phyloP scores from a whole-genome alignment of 1,140 invertebrate genomes.

The Trichomalopsis sarcophagae region DNA sequence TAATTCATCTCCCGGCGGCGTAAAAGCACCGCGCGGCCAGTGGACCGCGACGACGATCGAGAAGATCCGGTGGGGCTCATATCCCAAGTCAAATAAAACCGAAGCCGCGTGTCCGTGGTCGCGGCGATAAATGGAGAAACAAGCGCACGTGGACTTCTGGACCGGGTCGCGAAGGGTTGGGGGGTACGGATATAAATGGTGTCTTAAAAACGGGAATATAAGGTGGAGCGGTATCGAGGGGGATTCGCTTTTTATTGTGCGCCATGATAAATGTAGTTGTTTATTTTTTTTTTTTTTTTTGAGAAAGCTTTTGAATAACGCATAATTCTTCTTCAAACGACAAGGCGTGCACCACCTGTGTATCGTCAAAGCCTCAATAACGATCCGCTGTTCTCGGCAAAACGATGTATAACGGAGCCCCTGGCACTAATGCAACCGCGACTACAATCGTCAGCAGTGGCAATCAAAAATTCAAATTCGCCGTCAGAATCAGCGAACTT shows the following conservation, averaged over 20 bases:
- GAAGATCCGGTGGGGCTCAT: conserved; percentile 14
- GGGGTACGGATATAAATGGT: conserved; percentile 9
- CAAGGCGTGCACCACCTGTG: too few relatives aligned
- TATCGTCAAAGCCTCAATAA: too few relatives aligned
- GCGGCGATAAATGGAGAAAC: conserved; percentile 48
- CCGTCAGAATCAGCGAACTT: not conserved
- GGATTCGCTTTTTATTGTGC: not conserved
- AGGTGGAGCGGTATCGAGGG: not conserved
- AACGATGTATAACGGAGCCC: too few relatives aligned
- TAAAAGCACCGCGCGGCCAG: not conserved
- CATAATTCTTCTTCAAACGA: too few relatives aligned
- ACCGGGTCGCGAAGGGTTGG: not conserved
- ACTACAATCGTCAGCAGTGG: too few relatives aligned
- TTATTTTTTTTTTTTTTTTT: not conserved
- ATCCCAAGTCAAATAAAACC: conserved; percentile 48
- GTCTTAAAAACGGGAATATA: conserved; percentile 19
- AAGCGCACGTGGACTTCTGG: not conserved
- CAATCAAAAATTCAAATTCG: not conserved
- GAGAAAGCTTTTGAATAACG: too few relatives aligned
- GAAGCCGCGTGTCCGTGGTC: conserved; percentile 15
- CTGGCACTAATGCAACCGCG: too few relatives aligned
- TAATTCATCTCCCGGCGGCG: conserved; percentile 45
- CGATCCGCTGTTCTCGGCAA: too few relatives aligned
- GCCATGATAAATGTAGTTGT: not conserved
- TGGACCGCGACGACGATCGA: not conserved